These are phyloP conservation scores for Carcharodon carcharias DNA, from an alignment of 2,797 vertebrate species.

Conservation along the genomic window DNA sequence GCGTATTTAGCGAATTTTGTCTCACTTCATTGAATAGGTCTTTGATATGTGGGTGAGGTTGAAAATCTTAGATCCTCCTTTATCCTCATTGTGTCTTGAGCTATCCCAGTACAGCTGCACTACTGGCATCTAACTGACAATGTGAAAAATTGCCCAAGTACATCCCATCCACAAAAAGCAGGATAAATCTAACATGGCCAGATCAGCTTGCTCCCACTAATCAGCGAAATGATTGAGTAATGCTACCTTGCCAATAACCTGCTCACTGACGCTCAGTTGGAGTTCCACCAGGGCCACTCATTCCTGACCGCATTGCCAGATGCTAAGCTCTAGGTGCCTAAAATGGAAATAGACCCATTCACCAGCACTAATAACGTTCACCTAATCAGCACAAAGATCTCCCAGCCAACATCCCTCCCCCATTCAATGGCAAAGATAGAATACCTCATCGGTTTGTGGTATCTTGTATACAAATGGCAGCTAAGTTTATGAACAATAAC, in stretches of 20 bases:
- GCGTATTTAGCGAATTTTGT: neutral
- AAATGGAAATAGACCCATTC: neutral
- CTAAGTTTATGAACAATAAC: neutral
- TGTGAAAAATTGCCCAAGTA: neutral
- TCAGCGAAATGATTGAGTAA: neutral
- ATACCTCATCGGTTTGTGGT: neutral
- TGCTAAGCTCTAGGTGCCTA: no score
- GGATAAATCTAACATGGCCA: neutral
- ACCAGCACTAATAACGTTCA: neutral
- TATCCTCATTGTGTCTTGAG: neutral
- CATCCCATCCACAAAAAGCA: neutral
- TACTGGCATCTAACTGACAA: neutral
- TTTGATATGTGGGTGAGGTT: neutral
- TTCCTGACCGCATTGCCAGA: neutral
- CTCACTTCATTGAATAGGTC: neutral
- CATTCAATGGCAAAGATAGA: neutral
- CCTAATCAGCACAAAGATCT: neutral
- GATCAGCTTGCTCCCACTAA: neutral
- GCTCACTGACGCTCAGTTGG: neutral
- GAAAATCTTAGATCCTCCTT: neutral
- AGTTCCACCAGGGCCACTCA: neutral
- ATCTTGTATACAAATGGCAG: neutral
- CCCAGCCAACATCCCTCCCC: neutral
- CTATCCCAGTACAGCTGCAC: neutral
- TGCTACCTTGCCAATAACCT: neutral